Base-by-base conservation (phyloP, 2,797 vertebrate species). In the Pangasius krempfi region DNA sequence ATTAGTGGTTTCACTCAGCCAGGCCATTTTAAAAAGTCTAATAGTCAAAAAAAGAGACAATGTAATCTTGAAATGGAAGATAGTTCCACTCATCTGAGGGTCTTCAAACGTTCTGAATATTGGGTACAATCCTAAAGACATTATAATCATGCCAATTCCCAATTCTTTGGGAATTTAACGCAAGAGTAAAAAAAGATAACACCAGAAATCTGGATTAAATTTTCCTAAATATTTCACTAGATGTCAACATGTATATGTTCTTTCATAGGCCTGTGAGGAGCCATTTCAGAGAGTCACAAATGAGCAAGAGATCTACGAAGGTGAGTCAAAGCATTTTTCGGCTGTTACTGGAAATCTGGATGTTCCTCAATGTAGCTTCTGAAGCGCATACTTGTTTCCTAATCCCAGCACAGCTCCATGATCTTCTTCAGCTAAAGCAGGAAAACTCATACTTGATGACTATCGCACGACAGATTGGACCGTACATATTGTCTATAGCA, bases 301-400 rank as follows among this genome's bases (percentile, higher is more conserved):
- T 0, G 97, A 99, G 92, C 98, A 99, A 93, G 97, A 98, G 93
- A 98, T 99, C 94, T 99, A 98, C 0, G 97, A 99, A 97, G 98
- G 98, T 98, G 92, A 86, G 62, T 37, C 54, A 52, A 84, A 44
- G 22, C 60, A 30, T 84, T 52, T 33, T 76, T 70, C 33, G 73
- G 50, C 12, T 44, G 5, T 89, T 75, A 44, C 52, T 40, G 7
- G 20, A 33, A 70, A n/a, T 56, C 25, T 58, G 44, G 4, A 30
- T 44, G 25, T 44, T 68, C n/a, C 64, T 37, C 14, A 73, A 2
- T 16, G 12, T 14, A 86, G 40, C 5, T 25, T 76, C 66, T 87
- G 52, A 89, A 64, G 47, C 84, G 30, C 10, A 33, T 44, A 20
- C 52, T 60, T 2, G 1, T 78, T 88, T 85, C 18, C 27, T 79